Evolutionary conservation across 2,797 vertebrate genomes (phyloP), one percentile per base, ranked within the genome.

Genomic region (Babyrousa celebensis): DNA sequence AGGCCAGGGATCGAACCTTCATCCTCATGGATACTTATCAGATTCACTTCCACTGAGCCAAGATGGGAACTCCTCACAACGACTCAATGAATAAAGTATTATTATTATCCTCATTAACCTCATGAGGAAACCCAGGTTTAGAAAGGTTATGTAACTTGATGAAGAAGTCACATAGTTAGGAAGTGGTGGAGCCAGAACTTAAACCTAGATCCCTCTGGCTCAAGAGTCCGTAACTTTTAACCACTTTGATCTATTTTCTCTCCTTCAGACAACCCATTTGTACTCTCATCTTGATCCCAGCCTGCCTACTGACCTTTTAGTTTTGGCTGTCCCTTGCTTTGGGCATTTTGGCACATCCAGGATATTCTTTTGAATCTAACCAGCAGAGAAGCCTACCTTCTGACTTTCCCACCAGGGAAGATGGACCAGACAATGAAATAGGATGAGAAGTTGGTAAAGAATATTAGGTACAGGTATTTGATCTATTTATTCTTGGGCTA

Each of bases 101-200:
- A 90, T 72, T 62, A 85, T 83, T 84, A 62, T 72, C 56, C 16
- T 72, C 71, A 74, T 89, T 77, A 95, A 90, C 54, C 20, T 86
- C 48, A 89, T 18, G 21, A 93, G 72, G 89, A 97, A 94, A 93
- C 58, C 60, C 60, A 89, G 27, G 71, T 58, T n/a, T 77, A 79
- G 15, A 71, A 29, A 85, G 32, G 10, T 95, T 86, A 68, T 17
- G 7, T 80, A 94, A 94, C n/a, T 77, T 74, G n/a, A 10, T 71
- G 27, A 97, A 72, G 54, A 97, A 72, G 54, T 68, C 80, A 89
- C 60, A 65, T 43, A 62, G 29, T 78, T 72, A 85, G 82, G 63
- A 83, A 93, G 54, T 79, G 32, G 72, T 29, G 65, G 62, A 87
- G 32, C 21, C 10, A 85, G 65, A 94, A 95, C 32, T 18, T 94